These are phyloP conservation scores for Dendroctonus ponderosae DNA, from an alignment of 1,140 invertebrate species.

Conservation along the genomic window DNA sequence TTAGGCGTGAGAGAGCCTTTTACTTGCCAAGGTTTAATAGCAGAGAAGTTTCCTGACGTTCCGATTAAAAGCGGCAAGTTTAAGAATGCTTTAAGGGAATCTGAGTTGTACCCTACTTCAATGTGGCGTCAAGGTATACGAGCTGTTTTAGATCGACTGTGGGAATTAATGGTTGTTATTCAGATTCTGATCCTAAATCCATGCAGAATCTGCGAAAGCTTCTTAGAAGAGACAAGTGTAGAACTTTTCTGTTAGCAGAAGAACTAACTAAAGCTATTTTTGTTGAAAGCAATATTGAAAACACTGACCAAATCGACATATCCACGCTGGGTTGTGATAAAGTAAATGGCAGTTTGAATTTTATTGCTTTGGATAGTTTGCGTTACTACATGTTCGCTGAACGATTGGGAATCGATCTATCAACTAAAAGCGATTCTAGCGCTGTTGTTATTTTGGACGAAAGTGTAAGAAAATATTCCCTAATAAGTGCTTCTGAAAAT, in stretches of 20 bases:
- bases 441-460: slow-evolving; percentile 71
- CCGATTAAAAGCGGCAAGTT: neutral
- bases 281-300: slow-evolving; percentile 8
- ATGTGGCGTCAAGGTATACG: slow-evolving; percentile 10
- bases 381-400: slow-evolving; percentile 71
- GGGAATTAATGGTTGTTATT: neutral
- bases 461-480: slow-evolving; percentile 54
- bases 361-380: slow-evolving; percentile 71
- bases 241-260: slow-evolving; percentile 50
- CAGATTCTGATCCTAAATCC: slow-evolving; percentile 54
- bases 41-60: slow-evolving; percentile 14
- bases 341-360: slow-evolving; percentile 61
- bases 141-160: neutral
- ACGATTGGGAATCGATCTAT: slow-evolving; percentile 67
- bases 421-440: slow-evolving; percentile 61
- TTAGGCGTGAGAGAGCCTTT: slow-evolving; percentile 3
- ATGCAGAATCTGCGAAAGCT: slow-evolving; percentile 54
- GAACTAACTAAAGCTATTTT: slow-evolving; percentile 46
- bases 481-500: no score
- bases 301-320: slow-evolving; percentile 17
- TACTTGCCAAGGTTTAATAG: slow-evolving; percentile 15
- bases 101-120: slow-evolving; percentile 9
- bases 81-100: neutral
- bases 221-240: slow-evolving; percentile 49
- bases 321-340: slow-evolving; percentile 57